Evolutionary conservation across 2,888 invertebrate genomes (phyloP).

Genomic region (Antheraea yamamai): DNA sequence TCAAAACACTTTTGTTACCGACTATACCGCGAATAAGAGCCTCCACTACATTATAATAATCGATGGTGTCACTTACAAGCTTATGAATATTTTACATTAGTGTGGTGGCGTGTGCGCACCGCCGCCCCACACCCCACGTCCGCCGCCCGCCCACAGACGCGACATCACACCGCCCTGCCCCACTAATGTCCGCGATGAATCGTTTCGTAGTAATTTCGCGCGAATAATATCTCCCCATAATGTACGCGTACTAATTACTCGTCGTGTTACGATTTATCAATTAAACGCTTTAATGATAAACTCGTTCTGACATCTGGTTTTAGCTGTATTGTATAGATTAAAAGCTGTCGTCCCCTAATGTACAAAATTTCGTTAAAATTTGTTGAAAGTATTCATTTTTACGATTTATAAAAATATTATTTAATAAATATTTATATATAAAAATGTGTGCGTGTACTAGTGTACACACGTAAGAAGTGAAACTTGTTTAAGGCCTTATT

Average conservation of each 20-base stretch:
- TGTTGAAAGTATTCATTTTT: too few relatives aligned
- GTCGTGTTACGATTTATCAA: background rate
- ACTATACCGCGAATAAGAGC: constrained; percentile 38
- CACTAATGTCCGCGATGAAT: constrained; percentile 8
- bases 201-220: constrained; percentile 1
- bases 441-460: too few relatives aligned
- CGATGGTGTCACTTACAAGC: constrained; percentile 60
- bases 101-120: constrained; percentile 1
- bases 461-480: too few relatives aligned
- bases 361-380: too few relatives aligned
- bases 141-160: background rate
- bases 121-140: background rate
- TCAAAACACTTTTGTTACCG: constrained; percentile 34
- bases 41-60: constrained; percentile 56
- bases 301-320: background rate
- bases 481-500: too few relatives aligned
- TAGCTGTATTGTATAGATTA: background rate
- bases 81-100: constrained; percentile 60
- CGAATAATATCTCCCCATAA: background rate
- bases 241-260: constrained; percentile 10
- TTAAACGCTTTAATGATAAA: background rate
- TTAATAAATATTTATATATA: too few relatives aligned
- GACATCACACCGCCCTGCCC: background rate
- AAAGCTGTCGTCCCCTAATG: too few relatives aligned
- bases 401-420: too few relatives aligned